Conservation (phyloP, 2,888 invertebrate genomes). For the Leptogaster cylindrica region DNA sequence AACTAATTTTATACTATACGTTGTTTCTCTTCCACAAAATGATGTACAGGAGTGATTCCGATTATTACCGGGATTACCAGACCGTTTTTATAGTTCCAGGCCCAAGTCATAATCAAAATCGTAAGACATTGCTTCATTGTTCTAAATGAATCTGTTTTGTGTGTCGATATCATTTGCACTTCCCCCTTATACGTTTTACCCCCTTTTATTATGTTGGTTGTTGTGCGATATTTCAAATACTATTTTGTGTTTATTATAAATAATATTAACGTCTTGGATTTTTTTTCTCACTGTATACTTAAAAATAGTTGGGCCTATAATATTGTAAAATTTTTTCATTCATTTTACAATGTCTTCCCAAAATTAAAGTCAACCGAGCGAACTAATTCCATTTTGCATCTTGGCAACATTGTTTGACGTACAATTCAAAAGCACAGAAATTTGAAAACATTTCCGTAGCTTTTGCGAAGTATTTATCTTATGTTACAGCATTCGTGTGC, state of each 20-base stretch:
- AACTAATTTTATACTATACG: constrained; percentile 14
- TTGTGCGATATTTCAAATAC: background rate
- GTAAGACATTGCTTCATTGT: constrained; percentile 60
- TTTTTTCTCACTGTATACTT: background rate
- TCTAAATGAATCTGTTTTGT: constrained; percentile 7
- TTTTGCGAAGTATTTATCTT: too few relatives aligned
- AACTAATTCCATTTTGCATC: too few relatives aligned
- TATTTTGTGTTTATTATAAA: background rate
- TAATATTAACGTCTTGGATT: background rate
- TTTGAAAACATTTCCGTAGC: too few relatives aligned
- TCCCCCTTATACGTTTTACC: background rate
- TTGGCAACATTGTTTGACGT: too few relatives aligned
- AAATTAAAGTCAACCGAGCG: too few relatives aligned
- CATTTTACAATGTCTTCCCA: too few relatives aligned
- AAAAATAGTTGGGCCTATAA: too few relatives aligned
- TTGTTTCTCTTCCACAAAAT: background rate
- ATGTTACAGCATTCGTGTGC: too few relatives aligned
- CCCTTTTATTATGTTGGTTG: background rate
- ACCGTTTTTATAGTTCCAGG: constrained; percentile 76
- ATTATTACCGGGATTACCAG: constrained; percentile 75
- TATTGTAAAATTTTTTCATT: too few relatives aligned
- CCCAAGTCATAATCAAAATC: constrained; percentile 70
- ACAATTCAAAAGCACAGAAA: too few relatives aligned
- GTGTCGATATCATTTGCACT: background rate
- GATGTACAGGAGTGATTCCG: constrained; percentile 64